Percentiles rank a stretch among this genome's conserved stretches.
These are phyloP conservation scores for Hypsopygia costalis DNA, from an alignment of 2,888 invertebrate species.

Conservation along the genomic window DNA sequence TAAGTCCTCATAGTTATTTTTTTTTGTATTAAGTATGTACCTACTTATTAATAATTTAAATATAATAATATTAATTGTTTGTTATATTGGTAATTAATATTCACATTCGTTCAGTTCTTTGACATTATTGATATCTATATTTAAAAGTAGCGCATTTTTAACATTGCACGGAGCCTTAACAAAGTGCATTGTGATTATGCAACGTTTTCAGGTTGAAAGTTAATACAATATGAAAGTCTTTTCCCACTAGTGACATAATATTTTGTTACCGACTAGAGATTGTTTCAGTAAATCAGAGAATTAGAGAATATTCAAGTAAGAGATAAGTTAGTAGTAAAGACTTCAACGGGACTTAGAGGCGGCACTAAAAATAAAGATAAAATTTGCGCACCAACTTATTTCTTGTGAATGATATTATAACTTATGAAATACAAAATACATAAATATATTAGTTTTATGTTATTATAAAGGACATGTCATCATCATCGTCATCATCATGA, in stretches of 20 bases:
- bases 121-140: too few species aligned
- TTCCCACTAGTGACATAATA: not conserved
- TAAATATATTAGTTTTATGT: too few species aligned
- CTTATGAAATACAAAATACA: too few species aligned
- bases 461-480: too few species aligned
- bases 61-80: too few species aligned
- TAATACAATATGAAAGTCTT: not conserved
- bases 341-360: conserved; percentile 3
- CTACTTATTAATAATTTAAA: not conserved
- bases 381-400: too few species aligned
- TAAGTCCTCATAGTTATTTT: conserved; percentile 35
- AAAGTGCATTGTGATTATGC: not conserved
- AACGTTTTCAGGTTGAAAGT: not conserved
- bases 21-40: not conserved
- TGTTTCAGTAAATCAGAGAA: not conserved
- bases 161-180: not conserved
- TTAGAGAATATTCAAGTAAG: not conserved
- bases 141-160: too few species aligned
- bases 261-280: too few species aligned
- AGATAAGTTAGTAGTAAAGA: conserved; percentile 1
- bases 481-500: too few species aligned
- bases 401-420: too few species aligned
- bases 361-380: not conserved
- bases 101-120: too few species aligned
- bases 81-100: too few species aligned